Conservation (phyloP, 1,140 invertebrate genomes). For the Xylocopa sonorina region DNA sequence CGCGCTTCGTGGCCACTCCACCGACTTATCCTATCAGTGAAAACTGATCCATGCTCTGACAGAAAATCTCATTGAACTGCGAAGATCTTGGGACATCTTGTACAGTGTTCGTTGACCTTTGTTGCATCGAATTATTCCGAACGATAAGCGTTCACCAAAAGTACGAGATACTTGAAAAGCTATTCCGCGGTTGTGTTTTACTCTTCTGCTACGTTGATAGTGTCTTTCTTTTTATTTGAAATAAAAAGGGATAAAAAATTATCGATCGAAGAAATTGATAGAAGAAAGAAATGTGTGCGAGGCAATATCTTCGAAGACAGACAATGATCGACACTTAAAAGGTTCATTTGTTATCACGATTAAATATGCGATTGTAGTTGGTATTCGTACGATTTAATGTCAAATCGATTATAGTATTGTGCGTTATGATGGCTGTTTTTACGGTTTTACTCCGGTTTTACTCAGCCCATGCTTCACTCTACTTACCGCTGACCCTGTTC, state of each 20-base stretch:
- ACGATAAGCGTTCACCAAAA: not conserved
- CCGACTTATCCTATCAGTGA: not conserved
- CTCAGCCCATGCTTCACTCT: slow-evolving; percentile 59
- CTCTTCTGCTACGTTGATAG: not conserved
- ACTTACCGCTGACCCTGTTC: slow-evolving; percentile 68
- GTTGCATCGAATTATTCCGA: not conserved
- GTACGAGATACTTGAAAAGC: no score
- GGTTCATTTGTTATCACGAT: slow-evolving; percentile 14
- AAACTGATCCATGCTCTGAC: slow-evolving; percentile 13
- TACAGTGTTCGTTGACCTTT: not conserved
- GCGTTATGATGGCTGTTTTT: slow-evolving; percentile 30
- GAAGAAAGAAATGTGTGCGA: slow-evolving; percentile 6
- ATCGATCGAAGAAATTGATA: not conserved
- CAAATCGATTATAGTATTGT: not conserved
- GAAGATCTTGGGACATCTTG: not conserved
- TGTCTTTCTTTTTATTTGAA: not conserved
- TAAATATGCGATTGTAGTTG: not conserved
- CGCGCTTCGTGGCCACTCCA: slow-evolving; percentile 50
- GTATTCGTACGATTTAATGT: not conserved
- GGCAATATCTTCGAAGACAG: slow-evolving; percentile 20
- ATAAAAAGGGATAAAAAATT: not conserved
- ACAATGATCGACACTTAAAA: slow-evolving; percentile 44
- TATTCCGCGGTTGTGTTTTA: not conserved
- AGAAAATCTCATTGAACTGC: slow-evolving; percentile 1
- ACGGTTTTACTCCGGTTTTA: slow-evolving; percentile 42